Evolutionary conservation across 2,797 vertebrate genomes (phyloP), one percentile per base, ranked within the genome.

Genomic region (Aplochiton taeniatus): DNA sequence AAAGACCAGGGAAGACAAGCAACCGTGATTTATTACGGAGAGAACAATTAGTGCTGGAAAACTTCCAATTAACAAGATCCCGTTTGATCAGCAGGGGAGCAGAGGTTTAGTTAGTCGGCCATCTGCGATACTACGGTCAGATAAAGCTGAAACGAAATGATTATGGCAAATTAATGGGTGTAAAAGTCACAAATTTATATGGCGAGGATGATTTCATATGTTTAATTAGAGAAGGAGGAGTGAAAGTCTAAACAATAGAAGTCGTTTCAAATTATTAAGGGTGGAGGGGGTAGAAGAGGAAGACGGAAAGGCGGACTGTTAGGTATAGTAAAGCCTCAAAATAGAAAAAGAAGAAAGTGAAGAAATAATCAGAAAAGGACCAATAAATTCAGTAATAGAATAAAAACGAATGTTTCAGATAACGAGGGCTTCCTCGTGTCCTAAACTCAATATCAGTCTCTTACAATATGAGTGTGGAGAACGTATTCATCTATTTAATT

Each of bases 71-170:
- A 89, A 87, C 87, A 82, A 63, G 75, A 79, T 68, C 87, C 79
- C 72, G 82, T 89, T 88, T 91, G 85, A 89, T 89, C 81, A 82
- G 81, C 77, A 43, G 78, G 81, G 76, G 74, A 83, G 72, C 48
- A 48, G 64, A 74, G 81, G 61, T 72, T 64, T 64, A 48, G 59
- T 45, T 61, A 44, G 41, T 72, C 65, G 68, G 11, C 85, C 85
- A 86, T 87, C 89, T 87, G 86, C 69, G 78, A 66, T 45, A 52
- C 74, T 68, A 55, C 78, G 79, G 75, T 77, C 82, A 77, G 83
- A 88, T 90, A 85, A 88, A 85, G 87, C 80, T 82, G 69, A 86
- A 89, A 90, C 85, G 70, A 87, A 90, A 89, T 88, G 87, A 90
- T 88, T 87, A 88, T 80, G 77, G 80, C 78, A 87, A 88, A 89